These are phyloP conservation scores for Jaculus jaculus DNA, from an alignment of 2,113 vertebrate genomes.

Conservation along the genomic window DNA sequence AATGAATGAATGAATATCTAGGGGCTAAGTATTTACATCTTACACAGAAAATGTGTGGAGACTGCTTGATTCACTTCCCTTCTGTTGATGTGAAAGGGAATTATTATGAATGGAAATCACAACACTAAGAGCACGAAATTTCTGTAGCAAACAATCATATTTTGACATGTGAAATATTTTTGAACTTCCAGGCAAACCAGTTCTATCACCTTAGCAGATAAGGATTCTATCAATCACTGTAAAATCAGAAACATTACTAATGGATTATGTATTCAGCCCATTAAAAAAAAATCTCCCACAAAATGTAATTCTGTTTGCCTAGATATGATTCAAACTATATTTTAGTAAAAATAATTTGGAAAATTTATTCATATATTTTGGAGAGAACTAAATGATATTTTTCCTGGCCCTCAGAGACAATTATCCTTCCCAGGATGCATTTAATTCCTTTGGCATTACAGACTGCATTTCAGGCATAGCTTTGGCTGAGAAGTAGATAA, in stretches of 20 bases:
- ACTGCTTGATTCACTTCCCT: background rate
- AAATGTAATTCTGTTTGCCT: constrained; percentile 24
- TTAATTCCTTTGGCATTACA: constrained; percentile 45
- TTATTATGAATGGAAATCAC: background rate
- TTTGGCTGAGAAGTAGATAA: constrained; percentile 10
- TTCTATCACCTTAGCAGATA: background rate
- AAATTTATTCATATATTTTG: constrained; percentile 43
- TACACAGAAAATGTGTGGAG: background rate
- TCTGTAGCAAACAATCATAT: background rate
- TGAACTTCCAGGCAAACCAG: background rate
- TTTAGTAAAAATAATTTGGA: constrained; percentile 47
- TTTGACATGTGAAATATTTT: background rate
- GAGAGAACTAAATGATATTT: constrained; percentile 52
- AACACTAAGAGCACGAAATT: background rate
- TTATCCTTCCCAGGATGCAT: background rate
- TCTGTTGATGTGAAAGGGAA: background rate
- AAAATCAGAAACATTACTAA: constrained; percentile 6
- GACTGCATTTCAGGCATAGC: constrained; percentile 42
- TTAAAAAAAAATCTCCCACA: background rate
- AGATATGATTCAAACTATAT: constrained; percentile 53
- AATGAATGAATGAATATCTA: background rate
- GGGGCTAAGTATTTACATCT: background rate
- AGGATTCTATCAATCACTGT: background rate
- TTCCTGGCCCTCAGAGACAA: background rate
- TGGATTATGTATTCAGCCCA: background rate